A percentile compares a stretch with the other conserved stretches of the same genome.
Conservation (phyloP, 2,797 vertebrate species). For the Anabacerthia variegaticeps region DNA sequence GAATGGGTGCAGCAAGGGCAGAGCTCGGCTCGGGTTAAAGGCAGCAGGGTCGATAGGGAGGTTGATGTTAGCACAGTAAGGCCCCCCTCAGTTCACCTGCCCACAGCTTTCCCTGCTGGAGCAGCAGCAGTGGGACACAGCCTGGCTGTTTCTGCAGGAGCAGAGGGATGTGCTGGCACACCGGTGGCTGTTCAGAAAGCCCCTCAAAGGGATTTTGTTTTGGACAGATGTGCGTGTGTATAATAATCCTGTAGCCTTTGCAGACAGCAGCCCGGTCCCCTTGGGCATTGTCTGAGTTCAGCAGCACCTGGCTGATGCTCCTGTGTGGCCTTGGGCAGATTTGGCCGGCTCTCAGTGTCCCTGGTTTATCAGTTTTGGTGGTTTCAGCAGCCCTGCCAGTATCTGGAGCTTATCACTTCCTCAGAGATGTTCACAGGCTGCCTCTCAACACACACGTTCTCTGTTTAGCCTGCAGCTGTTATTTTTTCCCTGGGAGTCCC, state of each 20-base stretch:
- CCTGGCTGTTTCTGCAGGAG: background rate
- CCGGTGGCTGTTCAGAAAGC: background rate
- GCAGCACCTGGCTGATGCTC: background rate
- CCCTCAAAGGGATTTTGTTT: background rate
- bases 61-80: background rate
- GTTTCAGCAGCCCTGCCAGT: background rate
- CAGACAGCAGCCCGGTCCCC: background rate
- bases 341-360: accelerated
- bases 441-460: background rate
- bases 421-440: accelerated
- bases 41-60: accelerated
- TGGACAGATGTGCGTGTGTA: too few relatives aligned
- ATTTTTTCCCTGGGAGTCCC: background rate
- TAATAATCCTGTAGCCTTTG: background rate
- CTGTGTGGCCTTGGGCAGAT: background rate
- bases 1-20: background rate
- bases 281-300: background rate
- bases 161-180: accelerated
- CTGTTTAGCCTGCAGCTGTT: background rate
- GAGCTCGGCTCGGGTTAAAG: background rate
- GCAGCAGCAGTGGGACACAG: background rate
- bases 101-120: background rate
- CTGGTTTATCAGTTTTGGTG: background rate
- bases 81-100: accelerated
- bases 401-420: background rate